Conservation (phyloP, 2,888 invertebrate species). For the Hypselothyrea guttata region DNA sequence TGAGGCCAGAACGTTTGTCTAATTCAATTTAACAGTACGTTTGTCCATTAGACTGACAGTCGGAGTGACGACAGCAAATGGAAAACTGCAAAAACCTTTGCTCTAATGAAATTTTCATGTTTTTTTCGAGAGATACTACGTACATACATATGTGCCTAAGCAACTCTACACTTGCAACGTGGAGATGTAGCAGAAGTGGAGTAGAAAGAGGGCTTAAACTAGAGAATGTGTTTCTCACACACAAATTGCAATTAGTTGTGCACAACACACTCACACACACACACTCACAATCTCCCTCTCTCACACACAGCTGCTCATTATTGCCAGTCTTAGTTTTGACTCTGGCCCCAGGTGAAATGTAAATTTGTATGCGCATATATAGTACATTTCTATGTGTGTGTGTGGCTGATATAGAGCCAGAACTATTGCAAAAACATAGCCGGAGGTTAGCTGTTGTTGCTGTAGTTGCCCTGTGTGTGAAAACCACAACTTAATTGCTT, state of each 20-base stretch:
- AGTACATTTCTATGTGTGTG: background rate
- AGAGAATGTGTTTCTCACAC: slow-evolving; percentile 2
- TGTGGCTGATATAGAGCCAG: no score
- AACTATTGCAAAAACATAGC: no score
- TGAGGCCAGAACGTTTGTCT: no score
- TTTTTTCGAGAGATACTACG: no score
- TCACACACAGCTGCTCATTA: background rate
- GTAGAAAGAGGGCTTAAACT: background rate
- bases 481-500: slow-evolving; percentile 67
- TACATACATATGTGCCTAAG: slow-evolving; percentile 7
- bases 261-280: slow-evolving; percentile 21
- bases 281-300: slow-evolving; percentile 3
- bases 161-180: slow-evolving; percentile 46
- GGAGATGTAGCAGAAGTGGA: background rate
- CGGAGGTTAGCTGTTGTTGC: slow-evolving; percentile 10
- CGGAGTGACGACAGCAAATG: slow-evolving; percentile 17
- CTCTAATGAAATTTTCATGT: slow-evolving; percentile 72
- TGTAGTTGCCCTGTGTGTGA: slow-evolving; percentile 28
- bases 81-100: slow-evolving; percentile 23
- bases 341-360: slow-evolving; percentile 47
- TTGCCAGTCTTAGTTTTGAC: slow-evolving; percentile 15
- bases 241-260: slow-evolving; percentile 68
- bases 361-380: slow-evolving; percentile 6
- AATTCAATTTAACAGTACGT: slow-evolving; percentile 69
- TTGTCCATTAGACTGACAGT: slow-evolving; percentile 43